A percentile compares a stretch with the other conserved stretches of the same genome.
Conservation (phyloP, 2,888 invertebrate genomes). For the Metalampra italica region DNA sequence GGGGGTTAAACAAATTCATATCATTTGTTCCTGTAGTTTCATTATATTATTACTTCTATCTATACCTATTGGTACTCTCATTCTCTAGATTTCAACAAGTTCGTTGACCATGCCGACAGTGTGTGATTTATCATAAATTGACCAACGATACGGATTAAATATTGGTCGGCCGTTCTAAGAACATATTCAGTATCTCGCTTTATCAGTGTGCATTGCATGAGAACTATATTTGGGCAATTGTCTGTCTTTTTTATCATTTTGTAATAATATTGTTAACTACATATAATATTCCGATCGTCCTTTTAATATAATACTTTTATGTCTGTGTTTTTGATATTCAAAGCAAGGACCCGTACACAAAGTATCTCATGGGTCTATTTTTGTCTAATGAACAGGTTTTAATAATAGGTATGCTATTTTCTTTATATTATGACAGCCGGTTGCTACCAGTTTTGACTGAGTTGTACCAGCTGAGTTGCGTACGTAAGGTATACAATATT, state of each 20-base stretch:
- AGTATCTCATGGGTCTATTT: too few relatives aligned
- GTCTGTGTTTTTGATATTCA: too few relatives aligned
- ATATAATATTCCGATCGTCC: too few relatives aligned
- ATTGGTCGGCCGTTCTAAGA: conserved; percentile 18
- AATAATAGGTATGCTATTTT: conserved; percentile 7
- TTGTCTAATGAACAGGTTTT: conserved; percentile 11
- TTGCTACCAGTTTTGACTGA: conserved; percentile 12
- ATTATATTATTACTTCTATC: too few relatives aligned
- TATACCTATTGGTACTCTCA: too few relatives aligned
- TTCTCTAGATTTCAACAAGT: background rate
- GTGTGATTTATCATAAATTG: conserved; percentile 10
- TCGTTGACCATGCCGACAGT: conserved; percentile 6
- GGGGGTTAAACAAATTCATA: too few relatives aligned
- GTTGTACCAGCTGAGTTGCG: conserved; percentile 1
- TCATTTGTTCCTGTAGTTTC: too few relatives aligned
- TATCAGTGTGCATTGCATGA: conserved; percentile 15
- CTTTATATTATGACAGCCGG: conserved; percentile 11
- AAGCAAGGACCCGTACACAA: too few relatives aligned
- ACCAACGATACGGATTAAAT: conserved; percentile 10
- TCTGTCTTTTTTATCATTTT: too few relatives aligned
- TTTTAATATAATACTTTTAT: too few relatives aligned
- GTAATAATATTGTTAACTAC: too few relatives aligned
- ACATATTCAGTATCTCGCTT: conserved; percentile 16
- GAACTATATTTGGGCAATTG: conserved; percentile 16
- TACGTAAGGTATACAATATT: background rate